Base-by-base conservation (phyloP, 1,140 invertebrate genomes). In the Coptotermes formosanus region DNA sequence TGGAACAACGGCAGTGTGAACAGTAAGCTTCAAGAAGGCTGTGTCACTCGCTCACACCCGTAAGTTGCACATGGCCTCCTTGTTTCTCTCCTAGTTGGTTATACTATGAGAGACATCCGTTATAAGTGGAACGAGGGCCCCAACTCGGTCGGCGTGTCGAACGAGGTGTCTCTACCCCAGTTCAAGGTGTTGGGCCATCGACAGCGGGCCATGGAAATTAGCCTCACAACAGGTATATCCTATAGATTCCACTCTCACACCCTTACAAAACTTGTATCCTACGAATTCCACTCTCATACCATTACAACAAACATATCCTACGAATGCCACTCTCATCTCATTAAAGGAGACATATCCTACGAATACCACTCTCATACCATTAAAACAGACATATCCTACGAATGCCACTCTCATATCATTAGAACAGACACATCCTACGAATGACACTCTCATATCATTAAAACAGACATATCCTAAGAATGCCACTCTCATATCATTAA, bases 41-140 rank as follows among this genome's bases (percentile, higher is more conserved):
- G 64, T 75, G 59, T 64, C 64, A 75, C 64, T 75, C 64, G 14
- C 64, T 75, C 64, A 55, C n/a, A 75, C 64, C 83, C 83, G 83
- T 84, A 84, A 84, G 83, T 84, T 55, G 45, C 52, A 52, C 83
- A 84, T 52, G 44, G 83, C 83, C 83, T 84, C 83, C 85, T 86
- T 84, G 82, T 94, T 91, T 94, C 92, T 90, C 90, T 93, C 88
- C 92, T 95, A 98, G 97, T 98, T 94, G 97, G 97, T 93, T 98
- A 98, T 94, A 98, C 97, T 91, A 98, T 98, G 97, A 94, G 96
- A 92, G 97, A 98, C 94, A 98, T 98, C 93, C 95, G 96, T 89
- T 98, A 98, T 94, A 97, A 97, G 92, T 98, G 97, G 97, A 97
- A 97, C 92, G 96, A 97, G 91, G 96, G 97, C 87, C 95, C 96